Evolutionary conservation across 2,888 invertebrate genomes (phyloP).

Genomic region (Eubasilissa splendida): DNA sequence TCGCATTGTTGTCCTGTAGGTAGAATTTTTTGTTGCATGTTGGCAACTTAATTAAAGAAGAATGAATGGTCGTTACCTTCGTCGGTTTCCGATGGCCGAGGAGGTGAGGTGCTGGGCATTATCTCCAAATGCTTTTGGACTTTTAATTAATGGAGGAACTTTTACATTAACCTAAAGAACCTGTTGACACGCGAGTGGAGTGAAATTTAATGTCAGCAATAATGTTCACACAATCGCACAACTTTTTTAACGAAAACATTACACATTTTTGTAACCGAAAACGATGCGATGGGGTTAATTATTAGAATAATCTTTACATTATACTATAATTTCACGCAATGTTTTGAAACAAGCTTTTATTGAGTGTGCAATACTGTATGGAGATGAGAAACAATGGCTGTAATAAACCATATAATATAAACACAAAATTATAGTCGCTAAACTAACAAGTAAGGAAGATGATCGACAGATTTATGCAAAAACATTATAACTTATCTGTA

Average conservation of each 20-base stretch:
- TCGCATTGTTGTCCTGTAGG: constrained; percentile 38
- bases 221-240: constrained; percentile 8
- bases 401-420: no score
- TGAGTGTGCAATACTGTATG: no score
- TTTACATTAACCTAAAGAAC: constrained; percentile 32
- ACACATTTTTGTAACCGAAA: neutral
- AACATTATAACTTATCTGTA: no score
- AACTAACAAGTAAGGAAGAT: no score
- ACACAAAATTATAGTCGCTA: no score
- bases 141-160: constrained; percentile 33
- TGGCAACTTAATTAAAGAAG: constrained; percentile 38
- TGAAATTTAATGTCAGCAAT: constrained; percentile 29
- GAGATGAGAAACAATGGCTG: no score
- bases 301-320: no score
- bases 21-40: constrained; percentile 43
- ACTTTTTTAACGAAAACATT: neutral
- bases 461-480: no score
- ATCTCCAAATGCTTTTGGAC: constrained; percentile 21
- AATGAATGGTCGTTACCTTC: constrained; percentile 28
- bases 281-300: neutral
- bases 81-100: constrained; percentile 8
- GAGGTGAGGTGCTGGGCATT: constrained; percentile 15
- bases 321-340: no score
- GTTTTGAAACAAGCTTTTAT: no score
- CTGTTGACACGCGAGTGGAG: constrained; percentile 31